Evolutionary conservation across 2,888 invertebrate species (phyloP), one percentile per base, ranked within the genome.

Genomic region (Oscheius sp.): DNA sequence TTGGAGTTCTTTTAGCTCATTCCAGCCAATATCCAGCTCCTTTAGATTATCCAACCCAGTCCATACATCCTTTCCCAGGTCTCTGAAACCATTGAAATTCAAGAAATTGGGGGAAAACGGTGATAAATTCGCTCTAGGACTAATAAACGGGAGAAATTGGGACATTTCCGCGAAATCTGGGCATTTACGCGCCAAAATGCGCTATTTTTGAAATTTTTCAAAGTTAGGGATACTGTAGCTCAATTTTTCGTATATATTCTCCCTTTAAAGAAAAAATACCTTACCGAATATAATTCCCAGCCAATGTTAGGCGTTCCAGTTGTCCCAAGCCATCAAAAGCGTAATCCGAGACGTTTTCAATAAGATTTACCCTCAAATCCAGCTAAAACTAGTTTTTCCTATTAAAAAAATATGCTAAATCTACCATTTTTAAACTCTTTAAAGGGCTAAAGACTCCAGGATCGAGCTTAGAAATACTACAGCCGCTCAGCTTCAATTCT

Each of bases 261-360:
- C n/a, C 35, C 35, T 35, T 35, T 35, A 35, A 41, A 35, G 6
- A 56, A 18, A n/a, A 21, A 21, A 25, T 27, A 23, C 46, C n/a
- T 27, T 58, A 77, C 77, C 78, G 72, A 61, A 83, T 82, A 56
- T 79, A 88, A 72, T 88, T 88, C 45, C 87, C 87, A 1, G 95
- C 95, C 74, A 96, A 90, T 85, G 94, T 93, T 75, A 96, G 91
- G 85, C 93, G 93, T 69, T 93, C 93, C 9, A 96, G 93, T 87
- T 94, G 93, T 59, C 93, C 93, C 43, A 95, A 91, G 9, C 94
- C 93, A 18, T 93, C 93, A 88, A 96, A 95, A 0, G 95, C 94
- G 78, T 93, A 93, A 49, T 93, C 92, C 76, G 94, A 93, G 79
- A 96, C 92, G 82, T 92, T 83, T 66, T 87, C 92, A 81, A 94